Evolutionary conservation across 2,113 vertebrate species (phyloP), one percentile per base, ranked within the genome.

Genomic region (Austrofundulus limnaeus): DNA sequence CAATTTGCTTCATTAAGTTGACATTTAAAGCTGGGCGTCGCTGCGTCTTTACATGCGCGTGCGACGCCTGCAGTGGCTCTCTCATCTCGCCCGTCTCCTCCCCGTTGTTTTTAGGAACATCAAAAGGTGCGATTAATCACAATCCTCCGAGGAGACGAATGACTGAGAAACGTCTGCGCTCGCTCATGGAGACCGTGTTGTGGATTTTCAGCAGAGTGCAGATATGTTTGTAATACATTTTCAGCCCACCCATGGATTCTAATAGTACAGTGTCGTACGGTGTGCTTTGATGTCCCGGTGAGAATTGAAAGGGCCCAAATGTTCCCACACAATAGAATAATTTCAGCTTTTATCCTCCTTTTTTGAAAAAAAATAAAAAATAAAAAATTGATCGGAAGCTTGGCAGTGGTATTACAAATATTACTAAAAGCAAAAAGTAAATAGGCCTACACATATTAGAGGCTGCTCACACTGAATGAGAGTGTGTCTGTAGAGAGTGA

Each of bases 61-160:
- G 77, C 57, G 49, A 43, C 70, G 59, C 67, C 60, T 61, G 11
- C 46, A 25, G 64, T 11, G 58, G 48, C 65, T 47, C 57, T 57
- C 49, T 60, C 61, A 46, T 66, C 41, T 50, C 60, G 42, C 49
- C 65, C 55, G 43, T 78, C 52, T 73, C 72, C 78, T 64, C 61
- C 65, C 72, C 16, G 23, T 74, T 84, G 78, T 81, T 80, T n/a
- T 81, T 59, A 52, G 41, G 70, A 72, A 66, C 81, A 84, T 88
- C 80, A 85, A 72, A n/a, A 86, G 73, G 75, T 82, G 70, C 66
- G 66, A 82, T 81, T 82, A 81, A 86, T 86, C 80, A 76, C 69
- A 57, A 65, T 70, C 45, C 80, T 79, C 72, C 3, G 54, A 60
- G 62, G 77, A 81, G 52, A 76, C 31, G 39, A 66, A 80, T 61